Evolutionary conservation across 2,888 invertebrate species (phyloP), one percentile per base, ranked within the genome.

Genomic region (Polietes domitor): DNA sequence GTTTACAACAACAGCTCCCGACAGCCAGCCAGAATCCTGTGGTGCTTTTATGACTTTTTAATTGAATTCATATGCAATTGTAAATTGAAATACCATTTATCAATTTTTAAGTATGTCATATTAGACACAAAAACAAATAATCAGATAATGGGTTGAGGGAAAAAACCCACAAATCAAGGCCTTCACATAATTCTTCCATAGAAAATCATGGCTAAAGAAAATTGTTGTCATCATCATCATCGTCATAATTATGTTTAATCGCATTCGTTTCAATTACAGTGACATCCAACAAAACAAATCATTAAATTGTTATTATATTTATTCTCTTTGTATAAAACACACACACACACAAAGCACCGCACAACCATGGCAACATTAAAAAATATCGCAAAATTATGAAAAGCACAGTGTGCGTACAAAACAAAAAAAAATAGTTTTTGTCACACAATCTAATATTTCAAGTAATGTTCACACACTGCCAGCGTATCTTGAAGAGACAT

Each of bases 261-360:
- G 88, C 87, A 89, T 89, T 88, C 89, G 89, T 88, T 89, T 89
- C 89, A 90, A 89, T 89, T 89, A 88, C 88, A 83, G 81, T 86
- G 85, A 77, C 87, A 83, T 65, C 21, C 37, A 72, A 80, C 74
- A 78, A 78, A 80, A 80, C 76, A 74, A 76, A 77, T 43, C 53
- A 65, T 72, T 74, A 71, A 70, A 73, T 82, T 86, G 85, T 86
- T 86, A 83, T 84, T 83, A 79, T 65, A 83, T 82, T 86, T 65
- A 83, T 82, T 86, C 74, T 83, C 61, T 19, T n/a, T 9, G n/a
- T n/a, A 77, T 43, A 19, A 73, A 32, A 32, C n/a, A 37, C n/a
- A 41, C 32, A 26, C 26, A 32, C 3, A 32, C 32, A 37, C n/a
- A n/a, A n/a, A n/a, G n/a, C n/a, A n/a, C n/a, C n/a, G n/a, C n/a